phyloP scores from a whole-genome alignment of 2,113 vertebrate species.

The Campylomormyrus tamandua region DNA sequence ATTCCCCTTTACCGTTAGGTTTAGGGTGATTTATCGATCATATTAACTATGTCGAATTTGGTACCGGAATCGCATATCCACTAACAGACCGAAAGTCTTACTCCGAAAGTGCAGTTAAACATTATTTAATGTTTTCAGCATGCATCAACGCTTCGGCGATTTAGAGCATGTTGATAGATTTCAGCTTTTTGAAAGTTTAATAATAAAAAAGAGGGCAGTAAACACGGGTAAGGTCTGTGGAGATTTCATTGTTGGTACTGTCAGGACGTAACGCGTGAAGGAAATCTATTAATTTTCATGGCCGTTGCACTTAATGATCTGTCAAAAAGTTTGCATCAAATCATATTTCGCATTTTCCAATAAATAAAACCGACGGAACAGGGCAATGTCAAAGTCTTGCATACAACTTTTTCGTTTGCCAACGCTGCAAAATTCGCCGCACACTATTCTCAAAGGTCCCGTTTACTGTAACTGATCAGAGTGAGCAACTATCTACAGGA shows the following conservation, averaged over 20 bases:
- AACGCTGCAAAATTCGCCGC: not conserved
- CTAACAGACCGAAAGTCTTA: not conserved
- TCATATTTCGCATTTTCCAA: not conserved
- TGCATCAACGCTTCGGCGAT: not conserved
- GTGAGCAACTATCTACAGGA: constrained; percentile 28
- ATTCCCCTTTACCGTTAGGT: not conserved
- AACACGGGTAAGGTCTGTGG: constrained; percentile 21
- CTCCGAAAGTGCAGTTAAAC: not conserved
- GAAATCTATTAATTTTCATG: constrained; percentile 24
- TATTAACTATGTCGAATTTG: not conserved
- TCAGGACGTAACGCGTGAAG: constrained; percentile 15
- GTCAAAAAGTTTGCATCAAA: not conserved
- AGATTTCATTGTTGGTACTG: constrained; percentile 21
- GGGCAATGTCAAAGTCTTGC: constrained; percentile 4
- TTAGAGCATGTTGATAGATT: constrained; percentile 27
- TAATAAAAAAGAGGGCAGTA: constrained; percentile 31
- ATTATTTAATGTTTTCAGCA: not conserved
- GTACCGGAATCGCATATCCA: not conserved
- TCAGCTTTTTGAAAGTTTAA: constrained; percentile 27
- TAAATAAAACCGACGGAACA: not conserved
- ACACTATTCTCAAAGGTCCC: constrained; percentile 23
- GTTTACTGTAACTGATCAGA: constrained; percentile 18
- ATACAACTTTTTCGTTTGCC: constrained; percentile 3
- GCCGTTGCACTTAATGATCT: constrained; percentile 19
- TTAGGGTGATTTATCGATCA: not conserved